Evolutionary conservation across 2,113 vertebrate genomes (phyloP).

Genomic region (Suncus etruscus): DNA sequence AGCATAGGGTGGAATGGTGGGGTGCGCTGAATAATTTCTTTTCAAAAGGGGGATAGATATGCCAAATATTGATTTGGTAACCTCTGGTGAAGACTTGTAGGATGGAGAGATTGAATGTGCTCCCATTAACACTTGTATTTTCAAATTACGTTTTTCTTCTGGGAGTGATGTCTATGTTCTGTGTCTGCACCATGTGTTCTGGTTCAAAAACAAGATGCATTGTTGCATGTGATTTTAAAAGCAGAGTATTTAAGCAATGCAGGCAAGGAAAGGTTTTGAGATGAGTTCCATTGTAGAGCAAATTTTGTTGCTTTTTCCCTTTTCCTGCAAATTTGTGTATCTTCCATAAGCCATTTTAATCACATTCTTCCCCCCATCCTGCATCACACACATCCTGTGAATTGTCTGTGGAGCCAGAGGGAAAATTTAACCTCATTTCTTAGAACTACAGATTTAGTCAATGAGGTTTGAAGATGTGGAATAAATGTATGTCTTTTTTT

Average conservation of each 20-base stretch:
- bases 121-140: background rate
- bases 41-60: too few relatives aligned
- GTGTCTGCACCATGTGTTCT: background rate
- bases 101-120: background rate
- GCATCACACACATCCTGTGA: background rate
- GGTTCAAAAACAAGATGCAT: background rate
- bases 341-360: background rate
- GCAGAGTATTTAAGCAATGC: background rate
- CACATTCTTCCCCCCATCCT: conserved; percentile 22
- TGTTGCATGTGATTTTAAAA: background rate
- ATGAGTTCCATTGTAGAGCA: background rate
- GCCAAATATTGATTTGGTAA: too few relatives aligned
- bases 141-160: background rate
- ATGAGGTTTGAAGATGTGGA: conserved; percentile 1
- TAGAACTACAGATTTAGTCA: background rate
- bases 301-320: background rate
- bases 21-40: too few relatives aligned
- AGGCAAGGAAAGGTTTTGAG: background rate
- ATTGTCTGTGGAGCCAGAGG: background rate
- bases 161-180: background rate
- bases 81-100: background rate
- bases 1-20: too few relatives aligned
- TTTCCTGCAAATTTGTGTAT: background rate
- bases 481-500: background rate
- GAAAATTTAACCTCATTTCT: background rate